Conservation (phyloP, 1,140 invertebrate genomes). For the Luehdorfia chinensis region DNA sequence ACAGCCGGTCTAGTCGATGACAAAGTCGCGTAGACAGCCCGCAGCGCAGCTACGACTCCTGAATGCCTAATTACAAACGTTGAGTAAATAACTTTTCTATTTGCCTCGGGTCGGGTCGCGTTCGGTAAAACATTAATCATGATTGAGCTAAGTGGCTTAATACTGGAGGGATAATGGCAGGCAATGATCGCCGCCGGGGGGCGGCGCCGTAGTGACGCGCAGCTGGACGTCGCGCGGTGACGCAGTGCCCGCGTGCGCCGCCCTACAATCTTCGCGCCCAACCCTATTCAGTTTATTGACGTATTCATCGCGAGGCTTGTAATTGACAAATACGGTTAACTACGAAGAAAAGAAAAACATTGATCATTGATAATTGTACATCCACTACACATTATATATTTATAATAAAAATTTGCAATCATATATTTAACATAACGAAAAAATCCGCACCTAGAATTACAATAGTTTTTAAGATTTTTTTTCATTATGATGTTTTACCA, state of each 20-base stretch:
- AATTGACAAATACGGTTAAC: too few relatives aligned
- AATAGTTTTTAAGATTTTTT: too few relatives aligned
- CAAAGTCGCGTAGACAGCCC: slow-evolving; percentile 48
- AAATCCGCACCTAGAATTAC: too few relatives aligned
- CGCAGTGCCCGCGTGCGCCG: slow-evolving; percentile 43
- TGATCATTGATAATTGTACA: too few relatives aligned
- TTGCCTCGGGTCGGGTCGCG: slow-evolving; percentile 56
- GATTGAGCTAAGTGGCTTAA: slow-evolving; percentile 77
- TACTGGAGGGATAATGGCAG: slow-evolving; percentile 68
- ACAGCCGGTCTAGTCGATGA: slow-evolving; percentile 59
- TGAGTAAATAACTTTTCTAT: slow-evolving; percentile 75
- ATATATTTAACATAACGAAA: too few relatives aligned
- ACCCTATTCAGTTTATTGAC: slow-evolving; percentile 25
- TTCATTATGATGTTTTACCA: too few relatives aligned
- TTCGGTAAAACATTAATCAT: slow-evolving; percentile 75
- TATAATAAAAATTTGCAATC: too few relatives aligned
- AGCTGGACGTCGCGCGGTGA: slow-evolving; percentile 44
- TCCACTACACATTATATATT: too few relatives aligned
- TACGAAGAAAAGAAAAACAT: too few relatives aligned
- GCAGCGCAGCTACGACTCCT: slow-evolving; percentile 56
- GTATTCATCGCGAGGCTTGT: background rate
- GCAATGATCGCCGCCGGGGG: slow-evolving; percentile 66
- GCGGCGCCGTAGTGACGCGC: slow-evolving; percentile 60
- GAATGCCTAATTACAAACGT: slow-evolving; percentile 72
- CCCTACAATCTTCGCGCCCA: slow-evolving; percentile 18